These are phyloP conservation scores for Athrips mouffetella DNA, from an alignment of 2,888 invertebrate genomes.

Conservation along the genomic window DNA sequence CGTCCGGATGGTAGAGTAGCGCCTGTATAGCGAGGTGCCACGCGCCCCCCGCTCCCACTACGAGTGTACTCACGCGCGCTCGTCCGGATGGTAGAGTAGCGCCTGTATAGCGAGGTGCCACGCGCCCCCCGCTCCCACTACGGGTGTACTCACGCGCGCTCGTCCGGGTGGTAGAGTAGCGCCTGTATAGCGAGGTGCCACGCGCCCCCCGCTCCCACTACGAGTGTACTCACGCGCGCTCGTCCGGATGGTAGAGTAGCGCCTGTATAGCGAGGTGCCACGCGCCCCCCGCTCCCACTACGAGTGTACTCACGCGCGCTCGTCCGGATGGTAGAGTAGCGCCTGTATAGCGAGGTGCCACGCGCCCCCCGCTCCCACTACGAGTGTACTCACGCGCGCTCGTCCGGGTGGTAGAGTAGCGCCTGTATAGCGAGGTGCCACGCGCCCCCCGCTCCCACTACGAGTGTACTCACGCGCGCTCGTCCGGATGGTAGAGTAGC, in stretches of 20 bases:
- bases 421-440: conserved; percentile 35
- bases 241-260: too few species aligned
- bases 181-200: conserved; percentile 80
- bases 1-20: conserved; percentile 81
- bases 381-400: conserved; percentile 44
- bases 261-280: conserved; percentile 35
- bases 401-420: too few species aligned
- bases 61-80: conserved; percentile 80
- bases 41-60: conserved; percentile 88
- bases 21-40: conserved; percentile 95
- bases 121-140: conserved; percentile 88
- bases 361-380: conserved; percentile 57
- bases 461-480: conserved; percentile 44
- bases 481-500: too few species aligned
- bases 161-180: conserved; percentile 82
- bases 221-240: conserved; percentile 44
- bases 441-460: conserved; percentile 57
- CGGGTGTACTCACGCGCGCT: conserved; percentile 80
- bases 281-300: conserved; percentile 57
- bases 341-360: conserved; percentile 35
- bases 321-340: too few species aligned
- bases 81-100: conserved; percentile 81
- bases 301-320: conserved; percentile 44
- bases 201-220: conserved; percentile 57
- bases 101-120: conserved; percentile 95